phyloP scores from a whole-genome alignment of 2,113 vertebrate genomes.

The Corydoras maculifer region DNA sequence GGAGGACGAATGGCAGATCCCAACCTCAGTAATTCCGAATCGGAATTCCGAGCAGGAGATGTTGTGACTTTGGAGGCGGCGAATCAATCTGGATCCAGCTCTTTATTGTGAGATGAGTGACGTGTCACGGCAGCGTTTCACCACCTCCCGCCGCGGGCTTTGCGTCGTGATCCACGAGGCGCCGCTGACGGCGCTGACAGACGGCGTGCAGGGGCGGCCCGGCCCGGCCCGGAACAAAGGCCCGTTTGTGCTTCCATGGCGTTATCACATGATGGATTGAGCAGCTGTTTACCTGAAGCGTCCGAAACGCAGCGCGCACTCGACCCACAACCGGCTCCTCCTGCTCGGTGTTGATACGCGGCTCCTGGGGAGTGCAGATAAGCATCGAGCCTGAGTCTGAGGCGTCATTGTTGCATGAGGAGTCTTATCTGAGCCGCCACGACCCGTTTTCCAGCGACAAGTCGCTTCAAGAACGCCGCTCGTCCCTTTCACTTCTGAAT shows the following conservation, averaged over 20 bases:
- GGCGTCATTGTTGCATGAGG: neutral
- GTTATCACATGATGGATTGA: constrained; percentile 30
- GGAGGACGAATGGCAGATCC: too few relatives aligned
- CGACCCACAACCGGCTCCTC: neutral
- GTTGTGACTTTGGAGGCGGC: too few relatives aligned
- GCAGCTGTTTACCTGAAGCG: neutral
- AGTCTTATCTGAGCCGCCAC: too few relatives aligned
- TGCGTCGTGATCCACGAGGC: neutral
- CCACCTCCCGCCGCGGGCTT: neutral
- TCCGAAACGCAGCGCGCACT: neutral
- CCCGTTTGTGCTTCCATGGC: constrained; percentile 5
- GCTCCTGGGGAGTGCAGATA: neutral
- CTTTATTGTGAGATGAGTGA: too few relatives aligned
- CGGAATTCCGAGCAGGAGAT: too few relatives aligned
- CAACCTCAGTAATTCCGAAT: too few relatives aligned
- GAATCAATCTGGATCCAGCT: too few relatives aligned
- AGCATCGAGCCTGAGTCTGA: neutral
- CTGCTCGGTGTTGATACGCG: neutral
- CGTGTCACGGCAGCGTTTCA: neutral
- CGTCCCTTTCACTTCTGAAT: too few relatives aligned
- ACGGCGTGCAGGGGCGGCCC: neutral
- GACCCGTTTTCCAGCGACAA: too few relatives aligned
- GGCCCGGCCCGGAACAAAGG: neutral
- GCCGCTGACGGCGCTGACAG: neutral
- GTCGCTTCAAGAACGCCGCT: too few relatives aligned